phyloP scores from a whole-genome alignment of 2,797 vertebrate species.

The Oreochromis grahami region DNA sequence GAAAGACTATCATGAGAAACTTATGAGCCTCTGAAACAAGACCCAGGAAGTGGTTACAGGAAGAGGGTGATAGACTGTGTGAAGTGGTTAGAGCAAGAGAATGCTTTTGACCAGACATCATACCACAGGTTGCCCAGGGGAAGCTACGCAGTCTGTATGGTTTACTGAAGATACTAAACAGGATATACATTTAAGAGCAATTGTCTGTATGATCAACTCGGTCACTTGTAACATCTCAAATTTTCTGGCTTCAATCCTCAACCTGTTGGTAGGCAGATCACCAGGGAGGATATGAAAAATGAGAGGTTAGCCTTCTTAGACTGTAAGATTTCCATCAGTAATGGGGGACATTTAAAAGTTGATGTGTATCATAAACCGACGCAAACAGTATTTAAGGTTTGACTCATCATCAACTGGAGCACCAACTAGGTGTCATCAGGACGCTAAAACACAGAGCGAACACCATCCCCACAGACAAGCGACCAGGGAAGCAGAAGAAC shows the following conservation, averaged over 20 bases:
- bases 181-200: neutral
- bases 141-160: neutral
- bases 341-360: neutral
- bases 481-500: neutral
- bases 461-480: neutral
- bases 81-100: neutral
- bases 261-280: neutral
- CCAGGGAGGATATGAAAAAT: neutral
- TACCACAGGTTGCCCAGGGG: neutral
- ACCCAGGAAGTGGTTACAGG: neutral
- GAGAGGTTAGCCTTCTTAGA: neutral
- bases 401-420: neutral
- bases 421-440: neutral
- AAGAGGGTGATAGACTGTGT: neutral
- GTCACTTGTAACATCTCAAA: neutral
- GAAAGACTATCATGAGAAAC: neutral
- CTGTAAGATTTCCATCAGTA: neutral
- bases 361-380: neutral
- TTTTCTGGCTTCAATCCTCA: neutral
- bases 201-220: neutral
- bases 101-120: neutral
- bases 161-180: neutral
- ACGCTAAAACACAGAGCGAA: neutral
- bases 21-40: neutral
- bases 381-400: neutral